Conservation (phyloP, 2,888 invertebrate genomes). For the Drosophila quinaria region DNA sequence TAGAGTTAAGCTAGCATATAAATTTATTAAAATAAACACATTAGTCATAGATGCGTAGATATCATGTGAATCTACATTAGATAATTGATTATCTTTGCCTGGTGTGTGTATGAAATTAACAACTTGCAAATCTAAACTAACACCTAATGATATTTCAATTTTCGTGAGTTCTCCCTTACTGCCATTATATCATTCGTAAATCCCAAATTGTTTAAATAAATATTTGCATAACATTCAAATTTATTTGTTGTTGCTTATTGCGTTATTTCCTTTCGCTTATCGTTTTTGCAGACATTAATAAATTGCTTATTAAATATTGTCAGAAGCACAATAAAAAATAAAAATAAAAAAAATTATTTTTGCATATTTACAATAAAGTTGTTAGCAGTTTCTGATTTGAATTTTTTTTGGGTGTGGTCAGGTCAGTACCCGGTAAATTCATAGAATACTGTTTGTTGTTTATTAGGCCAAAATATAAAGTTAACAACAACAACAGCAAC, state of each 20-base stretch:
- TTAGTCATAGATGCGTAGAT: slow-evolving; percentile 21
- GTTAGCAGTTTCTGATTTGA: slow-evolving; percentile 2
- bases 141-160: slow-evolving; percentile 39
- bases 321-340: slow-evolving; percentile 3
- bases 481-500: slow-evolving; percentile 22
- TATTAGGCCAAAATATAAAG: slow-evolving; percentile 53
- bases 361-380: slow-evolving; percentile 43
- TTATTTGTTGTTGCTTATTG: slow-evolving; percentile 14
- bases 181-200: slow-evolving; percentile 35
- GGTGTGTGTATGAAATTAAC: background rate
- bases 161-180: background rate
- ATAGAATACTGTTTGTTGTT: slow-evolving; percentile 48
- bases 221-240: slow-evolving; percentile 51
- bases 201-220: slow-evolving; percentile 42
- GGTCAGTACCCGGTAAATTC: slow-evolving; percentile 51
- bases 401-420: slow-evolving; percentile 49
- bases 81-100: slow-evolving; percentile 1
- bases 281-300: slow-evolving; percentile 33
- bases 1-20: slow-evolving; percentile 13
- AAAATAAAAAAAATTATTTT: slow-evolving; percentile 30
- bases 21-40: slow-evolving; percentile 19
- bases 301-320: slow-evolving; percentile 16
- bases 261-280: slow-evolving; percentile 25
- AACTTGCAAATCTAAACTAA: slow-evolving; percentile 1
- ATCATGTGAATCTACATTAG: slow-evolving; percentile 3